Evolutionary conservation across 1,140 invertebrate species (phyloP), one percentile per base, ranked within the genome.

Genomic region (Intoshia linei): DNA sequence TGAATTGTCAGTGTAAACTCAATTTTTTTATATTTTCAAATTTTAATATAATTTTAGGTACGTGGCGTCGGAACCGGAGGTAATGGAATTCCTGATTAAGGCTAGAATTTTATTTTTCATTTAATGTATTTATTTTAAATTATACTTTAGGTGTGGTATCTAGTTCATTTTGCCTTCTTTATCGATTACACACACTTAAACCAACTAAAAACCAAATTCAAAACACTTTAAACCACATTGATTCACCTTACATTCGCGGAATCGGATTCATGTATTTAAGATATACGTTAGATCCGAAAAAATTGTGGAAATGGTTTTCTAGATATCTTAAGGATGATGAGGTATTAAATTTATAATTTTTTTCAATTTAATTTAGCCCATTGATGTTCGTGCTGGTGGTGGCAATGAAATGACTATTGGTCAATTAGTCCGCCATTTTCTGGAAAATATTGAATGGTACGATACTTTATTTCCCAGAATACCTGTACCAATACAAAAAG

Each of bases 401-500:
- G 87, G 84, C 19, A 75, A 83, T 55, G 59, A 67, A 1, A 79
- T 84, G 63, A 77, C 73, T 20, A 81, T 98, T 38, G 87, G 90
- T 1, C 71, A 81, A 46, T 72, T 98, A 60, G 62, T 81, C 1
- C 67, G 78, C 30, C 75, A 79, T 49, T 83, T 83, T 65, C 63
- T 98, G 14, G 73, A 76, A 20, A 92, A 93, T 55, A 58, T 95
- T 30, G 84, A 93, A 48, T 60, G 57, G 57, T 95, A 84, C 61
- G 79, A 76, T 3, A 93, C 87, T 4, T 62, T 95, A 11, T 98
- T 98, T 54, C 90, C 90, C 1, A 65, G 90, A 42, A 95, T 98
- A 57, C 87, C 90, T n/a, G 84, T 98, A 23, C 84, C 84, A 13
- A 87, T 93, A 46, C 81, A 95, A 59, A 81, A 68, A n/a, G n/a